Evolutionary conservation across 2,888 invertebrate genomes (phyloP).

Genomic region (Zygaena filipendulae): DNA sequence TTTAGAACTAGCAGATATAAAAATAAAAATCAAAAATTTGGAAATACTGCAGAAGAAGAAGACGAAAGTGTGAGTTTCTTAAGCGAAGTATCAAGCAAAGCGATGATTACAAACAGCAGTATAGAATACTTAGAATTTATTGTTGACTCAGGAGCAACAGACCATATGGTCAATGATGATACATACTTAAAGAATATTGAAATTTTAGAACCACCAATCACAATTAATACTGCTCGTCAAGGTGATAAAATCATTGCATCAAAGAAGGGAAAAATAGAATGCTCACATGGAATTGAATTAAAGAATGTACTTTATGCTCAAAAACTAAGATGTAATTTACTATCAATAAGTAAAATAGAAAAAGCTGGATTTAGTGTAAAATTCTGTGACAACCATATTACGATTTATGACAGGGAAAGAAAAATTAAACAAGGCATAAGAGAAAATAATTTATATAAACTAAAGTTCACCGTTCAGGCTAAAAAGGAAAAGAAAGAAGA

Average conservation of each 20-base stretch:
- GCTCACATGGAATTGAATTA: background rate
- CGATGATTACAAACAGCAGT: too few species aligned
- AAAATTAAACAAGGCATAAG: background rate
- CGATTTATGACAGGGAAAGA: background rate
- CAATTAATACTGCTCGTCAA: too few species aligned
- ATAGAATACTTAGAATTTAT: background rate
- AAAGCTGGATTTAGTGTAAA: background rate
- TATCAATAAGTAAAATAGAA: background rate
- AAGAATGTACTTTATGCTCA: background rate
- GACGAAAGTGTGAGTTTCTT: too few species aligned
- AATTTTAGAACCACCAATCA: background rate
- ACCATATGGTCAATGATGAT: background rate
- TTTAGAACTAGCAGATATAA: too few species aligned
- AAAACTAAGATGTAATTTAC: background rate
- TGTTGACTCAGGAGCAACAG: background rate
- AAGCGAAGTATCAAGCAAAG: too few species aligned
- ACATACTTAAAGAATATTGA: background rate
- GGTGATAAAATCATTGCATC: too few species aligned
- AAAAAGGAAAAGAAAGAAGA: too few species aligned
- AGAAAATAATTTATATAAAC: background rate
- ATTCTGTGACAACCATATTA: background rate
- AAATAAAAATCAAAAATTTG: too few species aligned
- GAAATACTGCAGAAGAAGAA: too few species aligned
- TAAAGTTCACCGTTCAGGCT: background rate
- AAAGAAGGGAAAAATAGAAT: too few species aligned